Base-by-base conservation (phyloP, 2,113 vertebrate genomes). In the Tragelaphus buxtoni region DNA sequence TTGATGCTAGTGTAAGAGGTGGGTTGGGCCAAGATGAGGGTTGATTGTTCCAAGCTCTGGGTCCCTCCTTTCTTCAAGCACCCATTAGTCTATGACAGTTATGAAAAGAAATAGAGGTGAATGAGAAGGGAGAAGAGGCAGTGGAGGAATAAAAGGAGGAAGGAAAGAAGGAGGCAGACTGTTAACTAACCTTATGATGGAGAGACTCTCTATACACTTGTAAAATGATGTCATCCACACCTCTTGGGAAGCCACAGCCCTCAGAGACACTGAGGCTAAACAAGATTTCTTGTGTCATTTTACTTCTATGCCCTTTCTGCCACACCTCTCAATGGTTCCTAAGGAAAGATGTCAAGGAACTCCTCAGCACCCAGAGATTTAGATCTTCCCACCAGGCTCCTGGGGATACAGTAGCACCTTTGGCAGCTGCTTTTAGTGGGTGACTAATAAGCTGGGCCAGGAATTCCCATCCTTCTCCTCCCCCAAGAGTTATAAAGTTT, bases 361-460 rank as follows among this genome's bases (percentile, higher is more conserved):
- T 94, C 30, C 65, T 98, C 72, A 86, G 63, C 91, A 96, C 79
- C 79, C 56, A 90, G 88, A 95, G 86, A 53, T 56, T 92, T 94
- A 45, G 42, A 17, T 93, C 95, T 97, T 53, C 87, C 74, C 74
- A 91, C 58, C 65, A 94, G 58, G 83, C 92, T 97, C 56, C 72
- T 87, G 86, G 86, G 81, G 96, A 92, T 45, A 94, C 1, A 93
- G 76, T 97, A 98, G 97, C 98, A 98, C 97, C 96, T 95, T 96
- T 96, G 90, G 83, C 76, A 96, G 58, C 91, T 97, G 83, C 74
- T 94, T 95, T 82, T 89, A 95, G 84, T 96, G 82, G 79, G 53
- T 90, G n/a, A 94, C 65, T 94, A 93, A 96, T 11, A 93, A 96
- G 53, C 88, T 94, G 58, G 84, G 87, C n/a, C 93, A 94, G 88